These are phyloP conservation scores for Endotricha flammealis DNA, from an alignment of 2,888 invertebrate species.

Conservation along the genomic window DNA sequence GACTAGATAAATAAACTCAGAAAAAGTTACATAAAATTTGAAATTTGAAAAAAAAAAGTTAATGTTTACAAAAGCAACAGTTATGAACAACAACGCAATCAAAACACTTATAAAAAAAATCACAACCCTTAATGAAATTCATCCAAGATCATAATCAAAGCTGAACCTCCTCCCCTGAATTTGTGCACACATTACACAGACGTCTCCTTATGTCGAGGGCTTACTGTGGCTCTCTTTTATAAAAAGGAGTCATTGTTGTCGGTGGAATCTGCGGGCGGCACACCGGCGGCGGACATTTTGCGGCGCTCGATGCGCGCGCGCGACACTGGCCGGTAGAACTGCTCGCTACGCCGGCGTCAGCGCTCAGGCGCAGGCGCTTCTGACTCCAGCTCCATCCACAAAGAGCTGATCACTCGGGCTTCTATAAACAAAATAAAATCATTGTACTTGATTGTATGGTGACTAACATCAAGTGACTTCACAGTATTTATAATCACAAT, in stretches of 20 bases:
- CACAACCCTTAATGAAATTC: no score
- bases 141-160: no score
- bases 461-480: no score
- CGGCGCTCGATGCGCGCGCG: slow-evolving; percentile 65
- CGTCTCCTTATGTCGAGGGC: neutral
- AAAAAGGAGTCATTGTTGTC: slow-evolving; percentile 37
- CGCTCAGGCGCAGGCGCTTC: slow-evolving; percentile 61
- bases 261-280: slow-evolving; percentile 57
- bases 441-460: no score
- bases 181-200: neutral
- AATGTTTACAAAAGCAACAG: no score
- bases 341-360: slow-evolving; percentile 76
- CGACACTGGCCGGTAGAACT: slow-evolving; percentile 70
- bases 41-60: no score
- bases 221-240: slow-evolving; percentile 33
- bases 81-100: no score
- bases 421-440: no score
- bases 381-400: slow-evolving; percentile 70
- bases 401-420: slow-evolving; percentile 55
- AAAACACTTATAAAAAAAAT: no score
- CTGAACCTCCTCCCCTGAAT: neutral
- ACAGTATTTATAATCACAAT: no score
- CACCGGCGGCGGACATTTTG: slow-evolving; percentile 69
- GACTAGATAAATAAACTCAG: no score
- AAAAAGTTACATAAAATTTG: no score